Conservation (phyloP, 2,113 vertebrate genomes). For the Ciconia boyciana region DNA sequence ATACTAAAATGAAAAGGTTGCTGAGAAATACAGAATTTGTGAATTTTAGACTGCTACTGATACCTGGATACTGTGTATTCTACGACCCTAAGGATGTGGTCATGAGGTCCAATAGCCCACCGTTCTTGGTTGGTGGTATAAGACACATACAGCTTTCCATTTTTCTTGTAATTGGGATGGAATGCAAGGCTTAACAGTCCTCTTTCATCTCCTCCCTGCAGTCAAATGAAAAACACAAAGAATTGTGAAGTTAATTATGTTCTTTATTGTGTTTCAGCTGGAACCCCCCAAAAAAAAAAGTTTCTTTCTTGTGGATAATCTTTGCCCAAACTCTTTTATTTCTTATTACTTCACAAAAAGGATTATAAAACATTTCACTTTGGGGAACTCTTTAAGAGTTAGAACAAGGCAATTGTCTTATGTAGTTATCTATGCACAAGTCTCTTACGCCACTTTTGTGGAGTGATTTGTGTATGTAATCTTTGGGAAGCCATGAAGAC, state of each 20-base stretch:
- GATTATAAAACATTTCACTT: constrained; percentile 94
- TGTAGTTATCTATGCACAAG: constrained; percentile 80
- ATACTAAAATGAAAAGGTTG: neutral
- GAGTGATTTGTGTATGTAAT: constrained; percentile 95
- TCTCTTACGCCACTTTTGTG: constrained; percentile 84
- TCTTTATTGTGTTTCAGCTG: constrained; percentile 85
- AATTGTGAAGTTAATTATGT: constrained; percentile 97
- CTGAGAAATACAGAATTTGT: neutral
- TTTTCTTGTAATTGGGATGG: constrained; percentile 99
- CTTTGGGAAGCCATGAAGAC: constrained; percentile 89
- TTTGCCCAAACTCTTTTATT: constrained; percentile 80
- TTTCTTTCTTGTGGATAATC: constrained; percentile 79
- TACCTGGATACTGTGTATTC: constrained; percentile 99
- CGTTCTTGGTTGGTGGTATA: constrained; percentile 99
- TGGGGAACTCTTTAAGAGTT: constrained; percentile 74
- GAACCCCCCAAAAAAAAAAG: constrained; percentile 76
- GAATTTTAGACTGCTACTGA: neutral
- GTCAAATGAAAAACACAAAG: constrained; percentile 97
- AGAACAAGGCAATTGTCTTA: constrained; percentile 83
- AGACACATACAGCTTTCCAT: constrained; percentile 99
- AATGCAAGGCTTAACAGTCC: constrained; percentile 99
- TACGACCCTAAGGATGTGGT: constrained; percentile 98
- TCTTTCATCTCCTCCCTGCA: constrained; percentile 99
- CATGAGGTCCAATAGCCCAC: constrained; percentile 97
- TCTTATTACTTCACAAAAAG: constrained; percentile 86